Conservation (phyloP, 2,797 vertebrate genomes). For the Coreius guichenoti region DNA sequence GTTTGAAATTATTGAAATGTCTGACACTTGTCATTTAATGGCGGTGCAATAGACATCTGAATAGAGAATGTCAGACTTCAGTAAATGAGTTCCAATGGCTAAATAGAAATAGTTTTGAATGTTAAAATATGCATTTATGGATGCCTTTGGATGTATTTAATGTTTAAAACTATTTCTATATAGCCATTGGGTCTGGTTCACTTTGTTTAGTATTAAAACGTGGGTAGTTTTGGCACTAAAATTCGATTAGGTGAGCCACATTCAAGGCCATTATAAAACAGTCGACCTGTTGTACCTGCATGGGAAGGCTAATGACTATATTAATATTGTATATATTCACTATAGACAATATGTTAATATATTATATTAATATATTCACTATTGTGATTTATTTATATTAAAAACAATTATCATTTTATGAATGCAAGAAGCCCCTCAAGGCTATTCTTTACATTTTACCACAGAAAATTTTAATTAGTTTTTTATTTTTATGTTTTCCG, state of each 20-base stretch:
- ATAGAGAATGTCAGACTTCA: neutral
- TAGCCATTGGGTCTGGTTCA: neutral
- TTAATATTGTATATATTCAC: neutral
- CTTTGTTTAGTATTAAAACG: neutral
- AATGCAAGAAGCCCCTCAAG: neutral
- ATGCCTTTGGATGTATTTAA: neutral
- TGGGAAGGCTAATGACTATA: neutral
- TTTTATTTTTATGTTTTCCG: neutral
- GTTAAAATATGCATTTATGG: neutral
- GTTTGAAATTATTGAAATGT: conserved; percentile 35
- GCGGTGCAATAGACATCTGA: neutral
- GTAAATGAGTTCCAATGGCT: neutral
- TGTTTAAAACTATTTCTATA: neutral
- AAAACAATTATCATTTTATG: neutral
- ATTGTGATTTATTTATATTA: too few relatives aligned
- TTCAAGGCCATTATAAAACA: neutral
- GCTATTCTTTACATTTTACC: too few relatives aligned
- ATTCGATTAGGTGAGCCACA: neutral
- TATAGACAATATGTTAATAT: too few relatives aligned
- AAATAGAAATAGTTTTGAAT: neutral
- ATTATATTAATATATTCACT: too few relatives aligned
- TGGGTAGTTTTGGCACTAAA: neutral
- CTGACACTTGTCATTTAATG: neutral
- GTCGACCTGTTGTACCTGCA: neutral
- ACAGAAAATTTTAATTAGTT: neutral